Base-by-base conservation (phyloP, 2,797 vertebrate species). In the Pseudochaenichthys georgianus region DNA sequence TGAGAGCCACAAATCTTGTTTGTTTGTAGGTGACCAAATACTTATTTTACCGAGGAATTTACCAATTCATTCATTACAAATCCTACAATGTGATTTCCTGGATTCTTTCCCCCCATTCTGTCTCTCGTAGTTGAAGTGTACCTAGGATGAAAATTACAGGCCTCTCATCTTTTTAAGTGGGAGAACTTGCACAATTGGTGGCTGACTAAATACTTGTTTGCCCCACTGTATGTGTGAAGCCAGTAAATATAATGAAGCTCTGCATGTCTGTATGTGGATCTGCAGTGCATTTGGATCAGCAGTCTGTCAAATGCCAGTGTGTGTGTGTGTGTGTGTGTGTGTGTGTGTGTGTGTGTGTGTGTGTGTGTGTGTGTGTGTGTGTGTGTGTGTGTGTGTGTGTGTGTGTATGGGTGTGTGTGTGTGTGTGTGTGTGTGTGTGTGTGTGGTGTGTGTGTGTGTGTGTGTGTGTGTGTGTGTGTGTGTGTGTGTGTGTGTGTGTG, bases 301-400 rank as follows among this genome's bases (percentile, higher is more conserved):
- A 84, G 83, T 75, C 59, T 78, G 68, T 85, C 77, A 59, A 53
- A 77, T 71, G 80, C 75, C 73, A 76, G 64, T 85, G 50, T 79
- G 58, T 63, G 38, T 73, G 73, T 66, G 62, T 70, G 65, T 73
- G 75, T 80, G 62, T 57, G 62, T 53, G 17, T 67, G 43, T 68
- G 31, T 68, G 50, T 70, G 48, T 76, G 71, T 77, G 71, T 72
- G 70, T 64, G 82, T 62, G 59, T 21, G 65, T 73, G 73, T 78
- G 59, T 54, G 59, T 51, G 15, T 64, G 38, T 65, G 23, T 66
- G 47, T 70, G 48, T 76, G 71, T 77, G 71, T 72, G 70, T 64
- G 82, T 63, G 59, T 21, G 65, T 70, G 73, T 80, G 62, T 57
- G 59, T 53, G 17, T 75, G 71, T 77, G 71, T 72, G 70, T 64